Evolutionary conservation across 2,888 invertebrate genomes (phyloP).

Genomic region (Thelaira solivaga): DNA sequence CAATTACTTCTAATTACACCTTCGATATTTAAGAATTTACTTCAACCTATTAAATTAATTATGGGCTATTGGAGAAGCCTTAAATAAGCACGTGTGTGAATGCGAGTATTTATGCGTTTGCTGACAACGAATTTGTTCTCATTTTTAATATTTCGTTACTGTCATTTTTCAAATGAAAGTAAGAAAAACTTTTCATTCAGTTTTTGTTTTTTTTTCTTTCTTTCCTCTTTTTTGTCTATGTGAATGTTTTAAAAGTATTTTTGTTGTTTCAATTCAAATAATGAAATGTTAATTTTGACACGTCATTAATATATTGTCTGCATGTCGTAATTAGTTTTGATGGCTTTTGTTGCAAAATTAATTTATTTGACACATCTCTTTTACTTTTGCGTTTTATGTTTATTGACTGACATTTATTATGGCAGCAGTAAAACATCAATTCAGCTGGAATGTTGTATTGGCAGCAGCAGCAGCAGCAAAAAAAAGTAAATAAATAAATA

Average conservation of each 20-base stretch:
- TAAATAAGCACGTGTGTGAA: background rate
- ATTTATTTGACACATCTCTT: slow-evolving; percentile 74
- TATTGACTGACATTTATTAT: slow-evolving; percentile 63
- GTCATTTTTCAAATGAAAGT: slow-evolving; percentile 8
- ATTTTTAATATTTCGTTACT: slow-evolving; percentile 28
- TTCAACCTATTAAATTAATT: too few relatives aligned
- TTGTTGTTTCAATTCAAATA: slow-evolving; percentile 63
- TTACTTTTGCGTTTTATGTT: slow-evolving; percentile 59
- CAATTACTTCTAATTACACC: too few relatives aligned
- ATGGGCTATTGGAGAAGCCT: too few relatives aligned
- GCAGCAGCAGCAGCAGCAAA: too few relatives aligned
- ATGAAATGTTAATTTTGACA: slow-evolving; percentile 76
- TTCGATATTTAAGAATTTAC: background rate
- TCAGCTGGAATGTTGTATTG: background rate
- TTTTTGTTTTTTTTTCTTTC: background rate
- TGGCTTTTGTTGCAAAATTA: slow-evolving; percentile 75
- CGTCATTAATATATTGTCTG: slow-evolving; percentile 74
- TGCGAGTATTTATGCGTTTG: background rate
- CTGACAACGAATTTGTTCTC: slow-evolving; percentile 9
- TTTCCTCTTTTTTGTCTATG: background rate
- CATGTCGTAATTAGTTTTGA: slow-evolving; percentile 75
- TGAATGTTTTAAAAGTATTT: slow-evolving; percentile 24
- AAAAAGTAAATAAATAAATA: too few relatives aligned
- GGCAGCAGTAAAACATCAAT: slow-evolving; percentile 54
- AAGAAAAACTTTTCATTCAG: too few relatives aligned